Evolutionary conservation across 2,888 invertebrate genomes (phyloP), one percentile per base, ranked within the genome.

Genomic region (Priocnemis perturbator): DNA sequence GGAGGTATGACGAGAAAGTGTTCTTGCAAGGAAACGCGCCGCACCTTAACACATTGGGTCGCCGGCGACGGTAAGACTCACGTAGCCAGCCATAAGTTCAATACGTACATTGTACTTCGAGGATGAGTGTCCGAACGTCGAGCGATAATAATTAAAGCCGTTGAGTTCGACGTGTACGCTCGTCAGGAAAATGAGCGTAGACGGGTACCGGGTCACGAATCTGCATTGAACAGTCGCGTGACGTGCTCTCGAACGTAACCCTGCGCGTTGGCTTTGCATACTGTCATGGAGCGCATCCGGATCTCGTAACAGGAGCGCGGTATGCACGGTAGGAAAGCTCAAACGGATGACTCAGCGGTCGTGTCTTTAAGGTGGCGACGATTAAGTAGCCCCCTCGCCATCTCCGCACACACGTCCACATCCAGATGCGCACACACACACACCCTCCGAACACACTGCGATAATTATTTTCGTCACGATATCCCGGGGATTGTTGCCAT

Each of bases 241-340:
- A 37, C 4, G 37, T 1, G 37, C 37, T n/a, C 37, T 37, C 37
- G 7, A 37, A 37, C 37, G 37, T 37, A 37, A 37, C 47, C 26
- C 44, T 23, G n/a, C 45, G 20, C 21, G 19, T 57, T 30, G 52
- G 19, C 48, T 71, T 68, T 68, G 21, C 61, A 64, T 71, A 59
- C 14, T 59, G 23, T 58, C 55, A 71, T 68, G 67, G 72, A 58
- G 61, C 15, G 69, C 55, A 66, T 72, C 69, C 65, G 63, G 57
- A 72, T 72, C 66, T 67, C 44, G 47, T 66, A 69, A 66, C 59
- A 45, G 57, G 48, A 56, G 58, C 45, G 58, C 45, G 55, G 55
- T 53, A 61, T 23, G 66, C 26, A 55, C 56, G 58, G 26, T 11
- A 53, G 50, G 44, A 23, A 56, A 63, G 63, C 26, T 70, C 59